Conservation (phyloP, 2,797 vertebrate species). For the Oreortyx pictus region DNA sequence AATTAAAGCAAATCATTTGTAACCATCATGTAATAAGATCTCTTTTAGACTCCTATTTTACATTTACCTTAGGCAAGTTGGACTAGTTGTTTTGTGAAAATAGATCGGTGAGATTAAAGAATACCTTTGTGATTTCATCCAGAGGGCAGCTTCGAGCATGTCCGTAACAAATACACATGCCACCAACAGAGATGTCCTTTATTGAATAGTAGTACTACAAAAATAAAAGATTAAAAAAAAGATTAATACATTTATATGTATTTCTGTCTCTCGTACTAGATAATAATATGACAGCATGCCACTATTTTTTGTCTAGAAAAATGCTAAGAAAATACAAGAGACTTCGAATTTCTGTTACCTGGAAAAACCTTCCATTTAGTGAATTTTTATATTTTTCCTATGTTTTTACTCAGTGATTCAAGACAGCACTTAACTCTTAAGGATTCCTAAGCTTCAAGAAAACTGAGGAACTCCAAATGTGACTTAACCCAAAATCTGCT, state of each 20-base stretch:
- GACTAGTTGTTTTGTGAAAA: not conserved
- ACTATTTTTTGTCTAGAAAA: not conserved
- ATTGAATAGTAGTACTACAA: conserved; percentile 94
- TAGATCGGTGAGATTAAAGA: not conserved
- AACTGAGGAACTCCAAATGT: not conserved
- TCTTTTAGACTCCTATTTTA: not conserved
- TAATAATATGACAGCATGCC: not conserved
- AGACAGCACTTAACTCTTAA: not conserved
- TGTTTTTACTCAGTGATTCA: not conserved
- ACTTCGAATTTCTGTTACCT: not conserved
- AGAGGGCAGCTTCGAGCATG: conserved; percentile 93
- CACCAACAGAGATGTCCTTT: conserved; percentile 95
- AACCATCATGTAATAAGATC: not conserved
- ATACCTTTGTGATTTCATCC: conserved; percentile 90
- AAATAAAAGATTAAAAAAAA: conserved; percentile 1
- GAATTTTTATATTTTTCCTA: not conserved
- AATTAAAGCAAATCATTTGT: not conserved
- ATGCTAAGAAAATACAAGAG: not conserved
- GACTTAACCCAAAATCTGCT: not conserved
- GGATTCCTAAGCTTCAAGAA: not conserved
- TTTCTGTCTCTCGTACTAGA: not conserved
- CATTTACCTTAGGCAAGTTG: not conserved
- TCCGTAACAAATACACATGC: conserved; percentile 96
- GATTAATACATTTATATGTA: not conserved
- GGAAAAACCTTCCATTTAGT: not conserved